Evolutionary conservation across 2,797 vertebrate genomes (phyloP).

Genomic region (Cyclura pinguis): DNA sequence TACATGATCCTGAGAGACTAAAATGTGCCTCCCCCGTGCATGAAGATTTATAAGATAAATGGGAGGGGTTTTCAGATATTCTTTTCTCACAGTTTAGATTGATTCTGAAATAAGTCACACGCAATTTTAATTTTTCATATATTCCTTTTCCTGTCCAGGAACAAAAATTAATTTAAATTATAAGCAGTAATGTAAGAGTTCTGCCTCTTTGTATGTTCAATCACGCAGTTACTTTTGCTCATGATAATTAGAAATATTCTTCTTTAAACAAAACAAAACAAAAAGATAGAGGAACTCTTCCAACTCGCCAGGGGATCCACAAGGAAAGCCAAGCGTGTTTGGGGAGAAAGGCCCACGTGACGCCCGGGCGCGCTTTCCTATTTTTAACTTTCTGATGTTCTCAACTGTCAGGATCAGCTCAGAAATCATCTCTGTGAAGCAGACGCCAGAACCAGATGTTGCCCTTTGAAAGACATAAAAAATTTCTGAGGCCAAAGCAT

Average conservation of each 20-base stretch:
- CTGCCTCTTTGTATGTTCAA: not conserved
- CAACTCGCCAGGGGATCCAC: not conserved
- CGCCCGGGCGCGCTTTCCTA: accelerated
- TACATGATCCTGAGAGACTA: too few relatives aligned
- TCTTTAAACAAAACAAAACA: not conserved
- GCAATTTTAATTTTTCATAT: not conserved
- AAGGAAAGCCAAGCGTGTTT: too few relatives aligned
- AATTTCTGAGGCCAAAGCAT: not conserved
- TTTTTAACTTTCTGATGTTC: not conserved
- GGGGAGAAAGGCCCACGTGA: not conserved
- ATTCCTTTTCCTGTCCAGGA: not conserved
- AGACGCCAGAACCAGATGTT: not conserved
- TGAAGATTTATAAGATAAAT: too few relatives aligned
- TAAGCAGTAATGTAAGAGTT: too few relatives aligned
- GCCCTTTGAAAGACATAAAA: not conserved
- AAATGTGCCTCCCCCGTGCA: too few relatives aligned
- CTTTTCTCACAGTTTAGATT: not conserved
- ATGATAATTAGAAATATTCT: not conserved
- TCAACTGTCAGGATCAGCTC: not conserved
- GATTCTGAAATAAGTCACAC: not conserved
- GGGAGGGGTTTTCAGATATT: too few relatives aligned
- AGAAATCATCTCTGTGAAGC: accelerated
- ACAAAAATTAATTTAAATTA: not conserved
- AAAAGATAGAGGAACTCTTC: too few relatives aligned
- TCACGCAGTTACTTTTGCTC: not conserved